phyloP scores from a whole-genome alignment of 1,140 invertebrate genomes.

The Mycetomoellerius zeteki region DNA sequence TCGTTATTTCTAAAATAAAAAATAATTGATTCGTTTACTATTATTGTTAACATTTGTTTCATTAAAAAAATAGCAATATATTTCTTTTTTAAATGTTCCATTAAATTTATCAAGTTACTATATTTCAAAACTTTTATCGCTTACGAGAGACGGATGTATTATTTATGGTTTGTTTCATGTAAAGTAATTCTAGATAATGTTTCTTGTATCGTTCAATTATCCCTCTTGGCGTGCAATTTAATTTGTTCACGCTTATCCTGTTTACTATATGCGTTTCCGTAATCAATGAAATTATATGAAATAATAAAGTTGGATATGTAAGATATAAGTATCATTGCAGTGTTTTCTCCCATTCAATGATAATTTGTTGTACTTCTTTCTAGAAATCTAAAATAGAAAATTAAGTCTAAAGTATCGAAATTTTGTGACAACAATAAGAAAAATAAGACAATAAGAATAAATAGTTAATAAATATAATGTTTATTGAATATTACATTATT shows the following conservation, averaged over 20 bases:
- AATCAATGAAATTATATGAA: constrained; percentile 24
- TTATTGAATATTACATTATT: background rate
- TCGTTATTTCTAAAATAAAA: background rate
- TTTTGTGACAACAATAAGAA: background rate
- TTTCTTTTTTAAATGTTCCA: background rate
- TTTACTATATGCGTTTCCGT: background rate
- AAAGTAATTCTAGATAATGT: constrained; percentile 19
- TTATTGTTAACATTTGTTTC: background rate
- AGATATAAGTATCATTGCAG: background rate
- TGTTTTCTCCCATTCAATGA: constrained; percentile 2
- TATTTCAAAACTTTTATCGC: background rate
- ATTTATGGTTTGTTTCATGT: background rate
- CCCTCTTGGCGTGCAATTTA: background rate
- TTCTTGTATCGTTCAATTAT: constrained; percentile 13
- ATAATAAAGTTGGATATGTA: background rate
- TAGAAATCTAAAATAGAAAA: background rate
- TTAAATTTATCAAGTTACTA: background rate
- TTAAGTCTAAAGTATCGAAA: background rate
- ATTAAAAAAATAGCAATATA: background rate
- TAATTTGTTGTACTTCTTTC: background rate
- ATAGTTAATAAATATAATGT: background rate
- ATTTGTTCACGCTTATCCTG: background rate
- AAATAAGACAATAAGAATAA: background rate
- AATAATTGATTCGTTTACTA: background rate
- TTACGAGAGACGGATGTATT: background rate